phyloP scores from a whole-genome alignment of 2,113 vertebrate genomes.

The Odobenus rosmarus region DNA sequence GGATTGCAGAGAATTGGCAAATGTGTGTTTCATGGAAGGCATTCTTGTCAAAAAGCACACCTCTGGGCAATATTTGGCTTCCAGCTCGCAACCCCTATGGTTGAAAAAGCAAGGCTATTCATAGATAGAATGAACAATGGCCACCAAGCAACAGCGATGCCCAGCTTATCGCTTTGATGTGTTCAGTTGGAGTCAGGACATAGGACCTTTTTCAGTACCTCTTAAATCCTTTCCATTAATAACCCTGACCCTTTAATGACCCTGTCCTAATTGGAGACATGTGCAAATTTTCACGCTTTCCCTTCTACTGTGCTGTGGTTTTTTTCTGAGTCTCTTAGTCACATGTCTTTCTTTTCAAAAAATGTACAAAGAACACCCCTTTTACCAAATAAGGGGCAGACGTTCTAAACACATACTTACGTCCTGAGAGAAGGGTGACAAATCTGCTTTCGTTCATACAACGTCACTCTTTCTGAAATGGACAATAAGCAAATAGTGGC shows the following conservation, averaged over 20 bases:
- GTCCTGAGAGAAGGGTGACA: neutral
- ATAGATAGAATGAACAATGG: neutral
- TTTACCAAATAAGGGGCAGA: neutral
- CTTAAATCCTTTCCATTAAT: neutral
- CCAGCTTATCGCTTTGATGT: slow-evolving; percentile 53
- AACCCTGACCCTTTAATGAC: neutral
- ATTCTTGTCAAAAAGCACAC: neutral
- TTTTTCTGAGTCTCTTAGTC: neutral
- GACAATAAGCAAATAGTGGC: neutral
- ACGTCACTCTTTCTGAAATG: neutral
- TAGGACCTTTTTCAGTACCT: neutral
- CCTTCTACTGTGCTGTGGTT: neutral
- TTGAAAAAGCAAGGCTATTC: neutral
- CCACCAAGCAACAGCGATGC: slow-evolving; percentile 73
- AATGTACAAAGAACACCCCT: neutral
- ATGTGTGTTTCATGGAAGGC: neutral
- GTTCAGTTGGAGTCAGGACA: slow-evolving; percentile 29
- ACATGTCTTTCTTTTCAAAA: neutral
- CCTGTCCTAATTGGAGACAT: neutral
- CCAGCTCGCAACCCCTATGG: neutral
- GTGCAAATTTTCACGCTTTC: neutral
- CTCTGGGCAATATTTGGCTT: neutral
- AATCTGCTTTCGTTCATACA: neutral
- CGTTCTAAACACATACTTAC: neutral
- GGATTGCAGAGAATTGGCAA: neutral